phyloP scores from a whole-genome alignment of 1,140 invertebrate genomes.

The Mycetomoellerius zeteki region DNA sequence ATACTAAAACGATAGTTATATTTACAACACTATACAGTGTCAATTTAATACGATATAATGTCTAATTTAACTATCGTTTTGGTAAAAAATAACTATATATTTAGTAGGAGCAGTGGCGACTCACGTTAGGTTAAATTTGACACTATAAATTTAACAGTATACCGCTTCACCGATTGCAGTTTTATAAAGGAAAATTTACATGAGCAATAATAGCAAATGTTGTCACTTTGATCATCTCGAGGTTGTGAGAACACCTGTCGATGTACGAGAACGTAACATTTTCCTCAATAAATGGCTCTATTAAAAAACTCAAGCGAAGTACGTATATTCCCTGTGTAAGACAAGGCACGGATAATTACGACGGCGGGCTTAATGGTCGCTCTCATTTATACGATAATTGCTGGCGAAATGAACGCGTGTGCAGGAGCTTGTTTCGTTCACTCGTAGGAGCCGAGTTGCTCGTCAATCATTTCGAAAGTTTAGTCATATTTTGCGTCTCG shows the following conservation, averaged over 20 bases:
- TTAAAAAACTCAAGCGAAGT: constrained; percentile 37
- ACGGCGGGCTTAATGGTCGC: constrained; percentile 64
- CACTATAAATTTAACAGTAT: too few species aligned
- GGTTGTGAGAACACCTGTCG: constrained; percentile 6
- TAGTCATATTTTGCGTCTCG: constrained; percentile 42
- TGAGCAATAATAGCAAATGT: not conserved
- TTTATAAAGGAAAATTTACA: not conserved
- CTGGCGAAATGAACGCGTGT: constrained; percentile 67
- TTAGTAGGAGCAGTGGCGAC: too few species aligned
- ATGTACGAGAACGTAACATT: constrained; percentile 5
- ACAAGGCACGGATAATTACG: constrained; percentile 71
- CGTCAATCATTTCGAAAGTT: constrained; percentile 74
- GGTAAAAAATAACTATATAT: too few species aligned
- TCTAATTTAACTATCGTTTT: too few species aligned
- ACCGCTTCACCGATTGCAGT: not conserved
- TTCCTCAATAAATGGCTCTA: constrained; percentile 43
- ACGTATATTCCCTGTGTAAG: constrained; percentile 69
- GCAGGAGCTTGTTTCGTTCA: constrained; percentile 50
- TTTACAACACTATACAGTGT: too few species aligned
- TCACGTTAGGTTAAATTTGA: too few species aligned
- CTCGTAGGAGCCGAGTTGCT: constrained; percentile 49
- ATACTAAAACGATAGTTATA: too few species aligned
- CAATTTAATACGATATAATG: too few species aligned
- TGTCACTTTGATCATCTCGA: not conserved
- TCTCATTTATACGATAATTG: constrained; percentile 80